Base-by-base conservation (phyloP, 2,797 vertebrate species). In the Threskiornis aethiopicus region DNA sequence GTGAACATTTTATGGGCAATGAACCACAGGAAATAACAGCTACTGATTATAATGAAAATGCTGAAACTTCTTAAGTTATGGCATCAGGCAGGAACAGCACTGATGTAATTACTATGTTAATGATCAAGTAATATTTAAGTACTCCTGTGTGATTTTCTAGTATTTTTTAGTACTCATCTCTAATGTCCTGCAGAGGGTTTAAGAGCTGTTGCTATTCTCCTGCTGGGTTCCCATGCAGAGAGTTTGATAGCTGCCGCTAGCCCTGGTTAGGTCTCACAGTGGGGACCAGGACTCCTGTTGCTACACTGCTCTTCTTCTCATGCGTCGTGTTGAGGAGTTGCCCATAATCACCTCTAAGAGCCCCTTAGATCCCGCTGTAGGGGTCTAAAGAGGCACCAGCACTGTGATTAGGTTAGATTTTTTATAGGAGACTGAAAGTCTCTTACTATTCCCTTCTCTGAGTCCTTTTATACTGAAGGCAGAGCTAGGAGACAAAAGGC, bases 61-160 rank as follows among this genome's bases (percentile, higher is more conserved):
- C 75, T 89, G 93, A 91, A 95, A 90, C 62, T 80, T 94, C 89
- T 91, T 90, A 96, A 96, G 95, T 96, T 93, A 96, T 69, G 41
- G 93, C 90, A 91, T 82, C 92, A 89, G 92, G 83, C 94, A 85
- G 75, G 78, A 95, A 54, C 90, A 93, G 93, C 35, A 16, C 91
- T 90, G 95, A 69, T 97, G 91, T 97, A 97, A 97, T 97, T 96
- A 96, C 96, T 86, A 16, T 96, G 94, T 88, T 97, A 97, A 97
- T 95, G 96, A 97, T 93, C 95, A 96, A 95, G 91, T 94, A 96
- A 97, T 97, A 96, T 97, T 93, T 94, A 97, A 97, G 93, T 96
- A 97, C 83, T 97, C 96, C 96, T 87, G 39, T 77, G 91, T 93
- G 95, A 91, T 95, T 96, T 96, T 61, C 80, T 65, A 95, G 96